Evolutionary conservation across 2,888 invertebrate genomes (phyloP).

Genomic region (Drosophila fulvimacula): DNA sequence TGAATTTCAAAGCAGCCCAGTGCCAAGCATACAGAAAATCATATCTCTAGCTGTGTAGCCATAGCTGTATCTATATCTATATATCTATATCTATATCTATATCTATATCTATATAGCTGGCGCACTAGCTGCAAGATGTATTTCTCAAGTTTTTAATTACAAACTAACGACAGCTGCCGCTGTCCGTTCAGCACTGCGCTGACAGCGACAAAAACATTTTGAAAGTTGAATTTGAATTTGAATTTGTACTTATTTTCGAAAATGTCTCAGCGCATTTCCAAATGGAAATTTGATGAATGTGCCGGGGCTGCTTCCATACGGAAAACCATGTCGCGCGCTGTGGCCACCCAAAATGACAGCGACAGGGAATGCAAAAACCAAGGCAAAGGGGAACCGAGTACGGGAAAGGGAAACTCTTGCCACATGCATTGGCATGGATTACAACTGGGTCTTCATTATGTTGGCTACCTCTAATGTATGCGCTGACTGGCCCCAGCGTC

Average conservation of each 20-base stretch:
- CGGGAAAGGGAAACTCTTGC: conserved; percentile 9
- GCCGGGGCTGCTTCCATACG: conserved; percentile 43
- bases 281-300: conserved; percentile 78
- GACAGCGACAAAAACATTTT: conserved; percentile 73
- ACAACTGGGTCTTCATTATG: conserved; percentile 9
- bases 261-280: conserved; percentile 68
- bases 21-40: conserved; percentile 48
- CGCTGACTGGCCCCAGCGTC: conserved; percentile 78
- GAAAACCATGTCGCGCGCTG: conserved; percentile 13
- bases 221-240: conserved; percentile 62
- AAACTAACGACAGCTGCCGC: conserved; percentile 80
- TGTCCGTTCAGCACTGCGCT: conserved; percentile 64
- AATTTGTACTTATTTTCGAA: conserved; percentile 68
- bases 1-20: conserved; percentile 58
- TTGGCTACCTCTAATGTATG: conserved; percentile 74
- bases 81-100: conserved; percentile 34
- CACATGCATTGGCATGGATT: conserved; percentile 32
- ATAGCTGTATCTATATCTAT: conserved; percentile 36
- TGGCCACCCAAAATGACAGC: conserved; percentile 60
- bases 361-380: conserved; percentile 32
- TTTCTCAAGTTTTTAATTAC: conserved; percentile 80
- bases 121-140: conserved; percentile 55
- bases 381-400: background rate
- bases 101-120: background rate
- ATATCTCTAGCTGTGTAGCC: conserved; percentile 35